phyloP scores from a whole-genome alignment of 2,113 vertebrate genomes.

The Nannospalax galili region DNA sequence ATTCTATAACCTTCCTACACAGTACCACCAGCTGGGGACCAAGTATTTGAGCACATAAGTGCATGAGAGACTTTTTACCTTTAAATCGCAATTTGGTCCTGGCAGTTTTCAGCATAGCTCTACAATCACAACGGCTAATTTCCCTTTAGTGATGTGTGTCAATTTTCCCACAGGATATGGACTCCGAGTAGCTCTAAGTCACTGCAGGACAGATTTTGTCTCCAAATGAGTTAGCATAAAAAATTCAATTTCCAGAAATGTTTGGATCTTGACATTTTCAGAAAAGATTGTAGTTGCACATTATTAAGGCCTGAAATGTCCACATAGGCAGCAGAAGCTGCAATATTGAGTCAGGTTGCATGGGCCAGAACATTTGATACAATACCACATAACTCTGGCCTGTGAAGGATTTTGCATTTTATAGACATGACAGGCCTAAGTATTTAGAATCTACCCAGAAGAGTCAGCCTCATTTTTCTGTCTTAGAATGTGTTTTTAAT shows the following conservation, averaged over 20 bases:
- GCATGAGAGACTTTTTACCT: background rate
- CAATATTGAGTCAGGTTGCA: background rate
- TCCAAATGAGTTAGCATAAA: background rate
- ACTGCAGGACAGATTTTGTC: background rate
- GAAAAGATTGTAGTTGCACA: background rate
- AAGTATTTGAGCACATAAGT: too few relatives aligned
- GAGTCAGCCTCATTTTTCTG: background rate
- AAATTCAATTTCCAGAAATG: conserved; percentile 13
- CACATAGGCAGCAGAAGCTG: background rate
- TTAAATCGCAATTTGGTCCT: rapidly evolving
- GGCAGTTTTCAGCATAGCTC: too few relatives aligned
- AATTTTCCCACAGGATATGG: background rate
- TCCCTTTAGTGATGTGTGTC: background rate
- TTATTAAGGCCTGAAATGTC: background rate
- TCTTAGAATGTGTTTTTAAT: background rate
- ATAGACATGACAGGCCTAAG: too few relatives aligned
- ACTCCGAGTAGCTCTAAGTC: background rate
- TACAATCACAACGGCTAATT: background rate
- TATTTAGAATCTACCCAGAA: too few relatives aligned
- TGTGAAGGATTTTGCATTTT: background rate
- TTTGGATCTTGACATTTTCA: background rate
- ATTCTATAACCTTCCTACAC: background rate
- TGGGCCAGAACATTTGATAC: background rate
- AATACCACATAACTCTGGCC: background rate
- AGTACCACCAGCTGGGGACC: background rate